Percentiles rank a stretch among this genome's conserved stretches.
Conservation (phyloP, 1,140 invertebrate species). For the Diachasma alloeum region DNA sequence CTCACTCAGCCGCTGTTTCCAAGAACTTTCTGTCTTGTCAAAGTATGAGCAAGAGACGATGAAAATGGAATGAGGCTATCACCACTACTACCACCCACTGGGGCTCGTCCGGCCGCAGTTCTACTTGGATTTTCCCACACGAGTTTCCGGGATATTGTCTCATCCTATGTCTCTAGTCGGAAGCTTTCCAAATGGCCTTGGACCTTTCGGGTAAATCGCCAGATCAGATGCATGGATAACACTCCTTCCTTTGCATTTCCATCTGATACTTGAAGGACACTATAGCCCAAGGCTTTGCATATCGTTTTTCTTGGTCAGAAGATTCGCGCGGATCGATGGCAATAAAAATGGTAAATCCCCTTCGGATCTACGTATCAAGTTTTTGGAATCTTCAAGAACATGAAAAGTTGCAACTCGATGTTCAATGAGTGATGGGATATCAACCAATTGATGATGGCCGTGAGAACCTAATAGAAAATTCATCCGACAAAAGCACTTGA, state of each 20-base stretch:
- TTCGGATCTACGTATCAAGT: neutral
- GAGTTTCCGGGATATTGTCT: conserved; percentile 38
- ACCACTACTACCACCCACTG: neutral
- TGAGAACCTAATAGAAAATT: too few relatives aligned
- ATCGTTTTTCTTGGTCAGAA: conserved; percentile 4
- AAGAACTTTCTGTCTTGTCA: conserved; percentile 62
- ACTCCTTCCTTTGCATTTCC: conserved; percentile 8
- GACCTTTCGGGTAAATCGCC: conserved; percentile 4
- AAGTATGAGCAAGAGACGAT: neutral
- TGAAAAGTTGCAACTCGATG: too few relatives aligned
- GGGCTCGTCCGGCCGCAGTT: conserved; percentile 38
- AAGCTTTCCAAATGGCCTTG: neutral
- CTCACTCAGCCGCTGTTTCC: neutral
- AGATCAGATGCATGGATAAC: conserved; percentile 19
- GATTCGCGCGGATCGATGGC: neutral
- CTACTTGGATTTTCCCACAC: conserved; percentile 58
- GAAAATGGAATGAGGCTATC: neutral
- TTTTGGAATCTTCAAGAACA: neutral
- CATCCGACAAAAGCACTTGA: too few relatives aligned
- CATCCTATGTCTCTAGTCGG: neutral
- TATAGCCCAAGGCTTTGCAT: conserved; percentile 8
- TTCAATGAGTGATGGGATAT: too few relatives aligned
- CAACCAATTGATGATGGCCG: too few relatives aligned
- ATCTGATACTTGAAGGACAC: neutral
- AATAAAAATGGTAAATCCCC: neutral